Evolutionary conservation across 2,113 vertebrate species (phyloP).

Genomic region (Picathartes gymnocephalus): DNA sequence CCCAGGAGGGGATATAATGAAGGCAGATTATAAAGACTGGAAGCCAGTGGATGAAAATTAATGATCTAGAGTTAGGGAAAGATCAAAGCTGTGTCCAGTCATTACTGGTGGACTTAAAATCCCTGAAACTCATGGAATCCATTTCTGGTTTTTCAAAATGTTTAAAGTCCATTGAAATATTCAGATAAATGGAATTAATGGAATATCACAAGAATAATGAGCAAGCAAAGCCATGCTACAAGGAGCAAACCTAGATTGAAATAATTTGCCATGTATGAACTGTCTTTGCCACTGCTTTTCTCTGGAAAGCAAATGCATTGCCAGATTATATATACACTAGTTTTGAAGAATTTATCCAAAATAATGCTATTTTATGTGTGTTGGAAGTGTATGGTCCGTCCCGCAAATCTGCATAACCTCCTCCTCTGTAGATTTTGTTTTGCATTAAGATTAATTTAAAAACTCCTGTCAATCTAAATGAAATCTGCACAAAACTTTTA

Average conservation of each 20-base stretch:
- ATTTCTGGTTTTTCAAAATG: background rate
- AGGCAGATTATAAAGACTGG: background rate
- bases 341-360: background rate
- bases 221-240: background rate
- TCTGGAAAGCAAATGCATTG: background rate
- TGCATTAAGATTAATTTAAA: background rate
- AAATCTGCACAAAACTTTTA: background rate
- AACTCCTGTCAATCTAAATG: background rate
- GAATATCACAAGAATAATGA: background rate
- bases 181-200: background rate
- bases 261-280: rapidly evolving
- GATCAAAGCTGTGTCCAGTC: background rate
- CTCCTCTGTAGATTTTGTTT: background rate
- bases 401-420: background rate
- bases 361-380: background rate
- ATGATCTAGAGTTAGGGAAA: background rate
- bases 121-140: background rate
- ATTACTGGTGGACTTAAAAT: background rate
- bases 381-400: background rate
- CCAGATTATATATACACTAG: background rate
- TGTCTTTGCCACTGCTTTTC: background rate
- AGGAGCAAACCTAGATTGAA: background rate
- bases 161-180: background rate
- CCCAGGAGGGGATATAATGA: background rate
- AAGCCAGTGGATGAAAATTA: background rate